Evolutionary conservation across 2,113 vertebrate genomes (phyloP).

Genomic region (Stictonetta naevosa): DNA sequence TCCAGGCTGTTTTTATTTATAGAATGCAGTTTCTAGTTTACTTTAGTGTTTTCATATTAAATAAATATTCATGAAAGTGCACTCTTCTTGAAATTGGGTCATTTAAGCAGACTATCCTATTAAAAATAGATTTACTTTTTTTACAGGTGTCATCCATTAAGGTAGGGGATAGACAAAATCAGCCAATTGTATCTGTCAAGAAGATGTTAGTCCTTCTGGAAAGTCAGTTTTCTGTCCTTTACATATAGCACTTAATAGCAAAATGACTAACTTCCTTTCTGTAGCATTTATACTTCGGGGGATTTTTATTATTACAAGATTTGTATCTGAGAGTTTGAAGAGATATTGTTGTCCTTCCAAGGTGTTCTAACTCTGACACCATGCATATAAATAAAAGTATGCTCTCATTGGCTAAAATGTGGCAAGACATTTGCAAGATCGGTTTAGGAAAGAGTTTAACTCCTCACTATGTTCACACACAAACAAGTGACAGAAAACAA

Average conservation of each 20-base stretch:
- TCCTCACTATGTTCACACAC: not conserved
- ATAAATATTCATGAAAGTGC: slow-evolving; percentile 84
- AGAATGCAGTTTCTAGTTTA: slow-evolving; percentile 65
- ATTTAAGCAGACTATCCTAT: slow-evolving; percentile 80
- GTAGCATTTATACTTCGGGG: not conserved
- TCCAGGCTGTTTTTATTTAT: slow-evolving; percentile 68
- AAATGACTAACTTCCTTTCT: slow-evolving; percentile 33
- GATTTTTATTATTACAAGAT: slow-evolving; percentile 28
- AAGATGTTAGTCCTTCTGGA: slow-evolving; percentile 49
- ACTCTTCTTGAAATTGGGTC: slow-evolving; percentile 80
- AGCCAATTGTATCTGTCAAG: slow-evolving; percentile 60
- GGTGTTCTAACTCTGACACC: slow-evolving; percentile 19
- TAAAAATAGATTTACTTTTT: slow-evolving; percentile 80
- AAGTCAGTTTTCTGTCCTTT: slow-evolving; percentile 45
- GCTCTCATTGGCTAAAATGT: not conserved
- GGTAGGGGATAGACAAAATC: slow-evolving; percentile 42
- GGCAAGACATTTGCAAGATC: not conserved
- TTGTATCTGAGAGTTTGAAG: slow-evolving; percentile 18
- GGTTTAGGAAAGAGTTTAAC: not conserved
- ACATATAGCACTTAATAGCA: slow-evolving; percentile 37
- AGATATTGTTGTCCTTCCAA: slow-evolving; percentile 42
- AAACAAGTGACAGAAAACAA: not conserved
- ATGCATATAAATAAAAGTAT: slow-evolving; percentile 42
- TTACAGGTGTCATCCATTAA: slow-evolving; percentile 71
- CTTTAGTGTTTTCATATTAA: slow-evolving; percentile 72